phyloP scores from a whole-genome alignment of 2,888 invertebrate species.

The Argynnis bischoffii region DNA sequence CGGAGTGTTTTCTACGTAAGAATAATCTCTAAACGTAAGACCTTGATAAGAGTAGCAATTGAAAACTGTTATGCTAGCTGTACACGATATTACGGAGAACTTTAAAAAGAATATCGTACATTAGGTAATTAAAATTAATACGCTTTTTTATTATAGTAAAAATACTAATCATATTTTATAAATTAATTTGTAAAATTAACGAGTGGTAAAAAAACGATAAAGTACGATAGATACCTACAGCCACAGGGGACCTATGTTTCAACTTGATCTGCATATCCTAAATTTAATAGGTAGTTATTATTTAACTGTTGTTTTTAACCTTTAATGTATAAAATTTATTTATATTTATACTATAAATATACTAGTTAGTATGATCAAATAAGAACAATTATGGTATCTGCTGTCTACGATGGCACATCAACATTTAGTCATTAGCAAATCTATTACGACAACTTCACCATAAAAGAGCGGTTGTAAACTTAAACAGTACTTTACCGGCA shows the following conservation, averaged over 20 bases:
- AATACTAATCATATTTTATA: too few species aligned
- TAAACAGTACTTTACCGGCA: conserved; percentile 21
- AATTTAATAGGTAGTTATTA: too few species aligned
- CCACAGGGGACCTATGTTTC: too few species aligned
- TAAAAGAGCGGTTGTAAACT: conserved; percentile 18
- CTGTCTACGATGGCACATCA: neutral
- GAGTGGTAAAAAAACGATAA: too few species aligned
- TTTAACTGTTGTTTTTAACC: too few species aligned
- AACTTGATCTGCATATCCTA: too few species aligned
- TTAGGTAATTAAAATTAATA: neutral
- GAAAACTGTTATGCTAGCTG: neutral
- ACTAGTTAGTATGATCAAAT: neutral
- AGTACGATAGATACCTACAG: too few species aligned
- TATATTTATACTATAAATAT: too few species aligned
- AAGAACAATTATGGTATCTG: neutral
- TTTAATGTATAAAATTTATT: too few species aligned
- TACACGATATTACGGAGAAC: neutral
- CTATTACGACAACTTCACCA: conserved; percentile 3
- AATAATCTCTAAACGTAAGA: conserved; percentile 10
- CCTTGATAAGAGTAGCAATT: conserved; percentile 12
- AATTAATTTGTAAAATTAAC: too few species aligned
- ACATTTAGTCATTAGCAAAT: conserved; percentile 7
- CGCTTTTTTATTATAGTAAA: neutral
- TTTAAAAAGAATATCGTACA: too few species aligned
- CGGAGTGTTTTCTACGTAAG: conserved; percentile 5